Conservation (phyloP, 1,140 invertebrate species). For the Epicauta chinensis region DNA sequence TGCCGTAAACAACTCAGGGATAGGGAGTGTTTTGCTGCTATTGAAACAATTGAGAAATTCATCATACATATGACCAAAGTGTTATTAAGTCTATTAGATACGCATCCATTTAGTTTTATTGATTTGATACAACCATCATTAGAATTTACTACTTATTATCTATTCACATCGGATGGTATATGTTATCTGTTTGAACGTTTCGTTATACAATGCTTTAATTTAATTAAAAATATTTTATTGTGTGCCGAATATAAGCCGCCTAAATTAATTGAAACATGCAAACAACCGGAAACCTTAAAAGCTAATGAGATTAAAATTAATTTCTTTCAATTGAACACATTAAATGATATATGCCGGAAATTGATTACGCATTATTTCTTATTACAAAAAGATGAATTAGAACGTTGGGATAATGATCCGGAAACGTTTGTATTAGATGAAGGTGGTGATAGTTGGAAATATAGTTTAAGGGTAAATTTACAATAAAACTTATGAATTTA, state of each 20-base stretch:
- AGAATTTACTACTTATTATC: conserved; percentile 77
- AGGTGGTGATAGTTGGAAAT: conserved; percentile 87
- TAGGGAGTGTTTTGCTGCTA: conserved; percentile 52
- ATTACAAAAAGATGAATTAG: conserved; percentile 74
- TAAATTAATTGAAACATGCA: conserved; percentile 52
- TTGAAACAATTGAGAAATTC: conserved; percentile 70
- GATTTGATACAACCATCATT: conserved; percentile 71
- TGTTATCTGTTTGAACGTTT: conserved; percentile 74
- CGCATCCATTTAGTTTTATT: conserved; percentile 71
- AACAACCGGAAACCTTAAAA: conserved; percentile 45
- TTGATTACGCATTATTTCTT: conserved; percentile 86
- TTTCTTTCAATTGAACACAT: conserved; percentile 64
- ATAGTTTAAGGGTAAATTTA: conserved; percentile 68
- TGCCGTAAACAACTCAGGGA: conserved; percentile 63
- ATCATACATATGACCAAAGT: conserved; percentile 75
- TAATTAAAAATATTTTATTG: conserved; percentile 77
- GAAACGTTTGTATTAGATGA: conserved; percentile 86
- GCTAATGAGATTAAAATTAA: conserved; percentile 62
- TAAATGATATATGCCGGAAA: conserved; percentile 74
- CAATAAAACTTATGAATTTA: conserved; percentile 1
- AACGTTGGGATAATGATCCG: conserved; percentile 84
- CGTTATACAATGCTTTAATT: conserved; percentile 81
- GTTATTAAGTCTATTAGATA: conserved; percentile 64
- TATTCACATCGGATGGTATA: conserved; percentile 75
- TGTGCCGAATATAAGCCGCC: conserved; percentile 65